These are phyloP conservation scores for Brassicogethes aeneus DNA, from an alignment of 2,888 invertebrate species.

Conservation along the genomic window DNA sequence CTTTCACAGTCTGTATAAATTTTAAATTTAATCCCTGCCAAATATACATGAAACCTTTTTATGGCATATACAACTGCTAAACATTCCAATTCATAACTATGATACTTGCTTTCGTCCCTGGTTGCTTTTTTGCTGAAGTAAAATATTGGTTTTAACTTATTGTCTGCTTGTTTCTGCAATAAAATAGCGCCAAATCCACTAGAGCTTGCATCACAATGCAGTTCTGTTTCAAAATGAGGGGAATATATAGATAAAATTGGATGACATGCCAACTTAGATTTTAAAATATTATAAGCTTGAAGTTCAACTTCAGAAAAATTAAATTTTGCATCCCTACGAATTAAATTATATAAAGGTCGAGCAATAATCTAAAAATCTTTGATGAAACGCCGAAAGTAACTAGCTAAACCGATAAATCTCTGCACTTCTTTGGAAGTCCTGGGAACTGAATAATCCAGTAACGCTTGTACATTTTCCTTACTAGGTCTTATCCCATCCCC, in stretches of 20 bases:
- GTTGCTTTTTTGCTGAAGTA: not conserved
- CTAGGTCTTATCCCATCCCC: too few species aligned
- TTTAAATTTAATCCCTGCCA: not conserved
- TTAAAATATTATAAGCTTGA: not conserved
- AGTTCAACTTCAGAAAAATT: not conserved
- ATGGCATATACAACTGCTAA: too few species aligned
- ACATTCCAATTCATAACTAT: constrained; percentile 1
- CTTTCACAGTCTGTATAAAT: not conserved
- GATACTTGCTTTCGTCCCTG: too few species aligned
- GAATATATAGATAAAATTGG: not conserved
- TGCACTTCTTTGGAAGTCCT: too few species aligned
- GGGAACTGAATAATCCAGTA: too few species aligned
- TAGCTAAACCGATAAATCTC: too few species aligned
- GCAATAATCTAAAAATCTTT: not conserved
- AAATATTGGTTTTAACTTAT: not conserved
- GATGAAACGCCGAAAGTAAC: too few species aligned
- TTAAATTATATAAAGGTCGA: not conserved
- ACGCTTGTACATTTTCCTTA: too few species aligned
- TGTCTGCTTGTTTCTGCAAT: not conserved
- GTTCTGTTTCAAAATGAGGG: not conserved
- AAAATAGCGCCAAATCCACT: not conserved
- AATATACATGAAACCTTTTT: not conserved
- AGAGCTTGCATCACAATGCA: not conserved
- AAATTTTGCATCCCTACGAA: not conserved
- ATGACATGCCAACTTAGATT: not conserved